phyloP scores from a whole-genome alignment of 1,140 invertebrate species.

The Geopemphigus sp. region DNA sequence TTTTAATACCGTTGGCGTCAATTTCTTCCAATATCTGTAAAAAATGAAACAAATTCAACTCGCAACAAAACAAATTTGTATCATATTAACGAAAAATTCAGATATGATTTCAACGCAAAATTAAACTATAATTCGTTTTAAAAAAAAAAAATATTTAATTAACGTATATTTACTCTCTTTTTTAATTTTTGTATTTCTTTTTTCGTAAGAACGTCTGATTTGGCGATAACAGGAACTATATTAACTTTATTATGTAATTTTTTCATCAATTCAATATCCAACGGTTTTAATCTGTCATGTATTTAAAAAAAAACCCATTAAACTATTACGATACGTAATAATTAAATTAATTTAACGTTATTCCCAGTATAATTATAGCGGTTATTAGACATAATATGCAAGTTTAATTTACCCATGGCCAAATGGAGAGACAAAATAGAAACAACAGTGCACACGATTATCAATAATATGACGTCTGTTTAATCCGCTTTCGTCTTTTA shows the following conservation, averaged over 20 bases:
- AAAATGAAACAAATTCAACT: slow-evolving; percentile 35
- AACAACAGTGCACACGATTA: slow-evolving; percentile 93
- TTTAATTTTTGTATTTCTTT: slow-evolving; percentile 89
- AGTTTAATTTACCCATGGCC: slow-evolving; percentile 77
- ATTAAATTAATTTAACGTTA: too few species aligned
- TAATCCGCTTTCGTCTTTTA: slow-evolving; percentile 86
- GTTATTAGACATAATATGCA: too few species aligned
- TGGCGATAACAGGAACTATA: slow-evolving; percentile 98
- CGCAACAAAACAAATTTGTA: too few species aligned
- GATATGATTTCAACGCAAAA: too few species aligned
- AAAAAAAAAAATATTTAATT: too few species aligned
- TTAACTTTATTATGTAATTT: slow-evolving; percentile 97
- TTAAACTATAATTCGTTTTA: too few species aligned
- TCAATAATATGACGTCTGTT: slow-evolving; percentile 90
- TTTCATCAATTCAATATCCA: slow-evolving; percentile 99
- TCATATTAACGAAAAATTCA: too few species aligned
- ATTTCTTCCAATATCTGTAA: slow-evolving; percentile 76
- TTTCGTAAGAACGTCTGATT: slow-evolving; percentile 95
- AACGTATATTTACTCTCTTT: slow-evolving; percentile 66
- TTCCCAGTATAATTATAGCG: too few species aligned
- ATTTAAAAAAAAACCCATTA: slow-evolving; percentile 43
- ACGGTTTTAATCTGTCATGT: slow-evolving; percentile 67
- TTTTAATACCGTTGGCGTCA: slow-evolving; percentile 78
- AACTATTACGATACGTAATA: too few species aligned
- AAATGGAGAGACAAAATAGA: slow-evolving; percentile 99